phyloP scores from a whole-genome alignment of 2,113 vertebrate genomes.

The Trogon surrucura region DNA sequence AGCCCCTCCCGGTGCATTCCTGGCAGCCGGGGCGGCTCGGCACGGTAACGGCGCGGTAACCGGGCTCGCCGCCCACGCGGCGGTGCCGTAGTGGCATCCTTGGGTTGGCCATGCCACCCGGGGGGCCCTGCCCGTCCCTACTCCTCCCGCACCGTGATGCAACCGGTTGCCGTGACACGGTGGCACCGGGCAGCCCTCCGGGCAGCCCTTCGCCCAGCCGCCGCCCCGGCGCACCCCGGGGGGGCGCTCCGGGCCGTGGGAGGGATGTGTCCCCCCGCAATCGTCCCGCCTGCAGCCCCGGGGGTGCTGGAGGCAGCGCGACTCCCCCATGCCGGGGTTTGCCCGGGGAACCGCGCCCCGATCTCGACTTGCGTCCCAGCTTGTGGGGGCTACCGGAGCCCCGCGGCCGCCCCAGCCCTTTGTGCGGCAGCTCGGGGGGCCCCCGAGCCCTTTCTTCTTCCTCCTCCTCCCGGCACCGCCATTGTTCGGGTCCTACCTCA shows the following conservation, averaged over 20 bases:
- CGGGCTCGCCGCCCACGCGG: not conserved
- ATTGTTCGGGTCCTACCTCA: conserved; percentile 32
- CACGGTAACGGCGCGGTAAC: not conserved
- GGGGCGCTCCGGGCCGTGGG: no score
- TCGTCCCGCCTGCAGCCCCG: not conserved
- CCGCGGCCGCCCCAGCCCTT: not conserved
- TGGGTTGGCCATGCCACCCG: not conserved
- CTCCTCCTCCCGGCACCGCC: not conserved
- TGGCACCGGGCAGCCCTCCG: no score
- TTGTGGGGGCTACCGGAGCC: not conserved
- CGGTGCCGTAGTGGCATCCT: not conserved
- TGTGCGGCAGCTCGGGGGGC: not conserved
- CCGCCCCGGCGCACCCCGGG: no score
- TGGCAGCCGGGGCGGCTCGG: not conserved
- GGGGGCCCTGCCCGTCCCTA: no score
- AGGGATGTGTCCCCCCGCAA: no score
- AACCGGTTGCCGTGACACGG: no score
- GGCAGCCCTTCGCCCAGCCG: no score
- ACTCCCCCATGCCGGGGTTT: no score
- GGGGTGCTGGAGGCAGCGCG: no score
- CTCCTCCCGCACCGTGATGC: no score
- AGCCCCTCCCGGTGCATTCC: not conserved
- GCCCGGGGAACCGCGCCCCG: not conserved
- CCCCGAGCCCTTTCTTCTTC: not conserved
- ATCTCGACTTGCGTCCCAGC: not conserved